These are phyloP conservation scores for Adelges cooleyi DNA, from an alignment of 1,140 invertebrate genomes.

Conservation along the genomic window DNA sequence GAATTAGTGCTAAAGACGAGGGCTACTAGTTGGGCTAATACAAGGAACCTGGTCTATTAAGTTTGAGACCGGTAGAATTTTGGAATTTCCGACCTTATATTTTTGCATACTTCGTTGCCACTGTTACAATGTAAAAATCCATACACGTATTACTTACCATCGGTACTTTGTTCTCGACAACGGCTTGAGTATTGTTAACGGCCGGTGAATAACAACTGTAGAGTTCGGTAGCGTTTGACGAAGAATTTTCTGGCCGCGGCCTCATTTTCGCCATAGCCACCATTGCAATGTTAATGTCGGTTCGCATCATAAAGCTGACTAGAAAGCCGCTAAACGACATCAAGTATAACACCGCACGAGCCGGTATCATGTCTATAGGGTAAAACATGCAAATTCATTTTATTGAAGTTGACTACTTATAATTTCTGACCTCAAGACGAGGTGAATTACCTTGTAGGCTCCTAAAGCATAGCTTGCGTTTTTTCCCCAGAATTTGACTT, in stretches of 20 bases:
- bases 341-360: constrained; percentile 54
- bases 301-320: constrained; percentile 65
- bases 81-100: too few relatives aligned
- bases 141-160: too few relatives aligned
- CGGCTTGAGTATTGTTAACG: constrained; percentile 30
- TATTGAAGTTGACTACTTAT: neutral
- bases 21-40: too few relatives aligned
- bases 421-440: neutral
- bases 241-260: constrained; percentile 32
- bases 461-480: constrained; percentile 18
- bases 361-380: constrained; percentile 44
- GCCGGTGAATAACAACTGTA: constrained; percentile 35
- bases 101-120: too few relatives aligned
- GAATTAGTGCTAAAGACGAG: too few relatives aligned
- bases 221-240: constrained; percentile 31
- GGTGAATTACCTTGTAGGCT: constrained; percentile 1
- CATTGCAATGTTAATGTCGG: constrained; percentile 58
- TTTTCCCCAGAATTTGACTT: constrained; percentile 20
- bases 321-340: constrained; percentile 59
- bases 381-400: neutral
- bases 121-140: too few relatives aligned
- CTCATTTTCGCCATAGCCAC: constrained; percentile 50
- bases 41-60: too few relatives aligned
- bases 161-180: constrained; percentile 30
- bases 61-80: too few relatives aligned